These are phyloP conservation scores for Atherinosoma microstoma DNA, from an alignment of 2,797 vertebrate species.

Conservation along the genomic window DNA sequence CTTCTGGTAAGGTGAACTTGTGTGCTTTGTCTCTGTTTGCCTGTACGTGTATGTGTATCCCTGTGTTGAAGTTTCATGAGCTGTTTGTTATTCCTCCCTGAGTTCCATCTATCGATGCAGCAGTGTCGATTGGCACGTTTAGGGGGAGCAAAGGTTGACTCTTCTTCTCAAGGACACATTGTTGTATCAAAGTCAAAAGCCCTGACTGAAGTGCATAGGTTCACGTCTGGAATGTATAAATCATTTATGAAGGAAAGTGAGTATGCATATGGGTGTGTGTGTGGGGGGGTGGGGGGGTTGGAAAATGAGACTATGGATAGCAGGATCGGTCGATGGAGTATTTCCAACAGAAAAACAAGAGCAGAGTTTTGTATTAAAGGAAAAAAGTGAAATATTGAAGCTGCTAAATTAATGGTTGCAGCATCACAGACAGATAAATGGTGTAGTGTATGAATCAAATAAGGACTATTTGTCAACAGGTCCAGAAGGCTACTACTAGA, in stretches of 20 bases:
- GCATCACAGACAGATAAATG: not conserved
- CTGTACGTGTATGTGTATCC: not conserved
- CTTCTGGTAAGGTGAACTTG: constrained; percentile 32
- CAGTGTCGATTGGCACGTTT: constrained; percentile 37
- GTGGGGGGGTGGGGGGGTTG: not conserved
- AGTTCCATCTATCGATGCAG: constrained; percentile 47
- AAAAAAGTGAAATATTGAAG: constrained; percentile 1
- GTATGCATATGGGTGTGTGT: constrained; percentile 1
- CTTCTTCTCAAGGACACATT: constrained; percentile 58
- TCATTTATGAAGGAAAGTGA: constrained; percentile 17
- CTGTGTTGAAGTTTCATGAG: constrained; percentile 32
- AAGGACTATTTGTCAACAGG: constrained; percentile 8
- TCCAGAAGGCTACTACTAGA: not conserved
- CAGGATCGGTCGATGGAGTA: not conserved
- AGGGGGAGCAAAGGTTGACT: constrained; percentile 33
- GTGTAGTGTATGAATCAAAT: not conserved
- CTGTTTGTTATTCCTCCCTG: constrained; percentile 55
- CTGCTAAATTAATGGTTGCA: not conserved
- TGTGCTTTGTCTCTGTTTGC: constrained; percentile 25
- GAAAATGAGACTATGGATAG: constrained; percentile 8
- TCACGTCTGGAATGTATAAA: constrained; percentile 25
- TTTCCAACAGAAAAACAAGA: not conserved
- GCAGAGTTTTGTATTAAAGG: not conserved
- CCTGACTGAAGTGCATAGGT: constrained; percentile 32
- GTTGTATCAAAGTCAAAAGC: constrained; percentile 37